phyloP scores from a whole-genome alignment of 2,888 invertebrate genomes.

The Lumbricus terrestris region DNA sequence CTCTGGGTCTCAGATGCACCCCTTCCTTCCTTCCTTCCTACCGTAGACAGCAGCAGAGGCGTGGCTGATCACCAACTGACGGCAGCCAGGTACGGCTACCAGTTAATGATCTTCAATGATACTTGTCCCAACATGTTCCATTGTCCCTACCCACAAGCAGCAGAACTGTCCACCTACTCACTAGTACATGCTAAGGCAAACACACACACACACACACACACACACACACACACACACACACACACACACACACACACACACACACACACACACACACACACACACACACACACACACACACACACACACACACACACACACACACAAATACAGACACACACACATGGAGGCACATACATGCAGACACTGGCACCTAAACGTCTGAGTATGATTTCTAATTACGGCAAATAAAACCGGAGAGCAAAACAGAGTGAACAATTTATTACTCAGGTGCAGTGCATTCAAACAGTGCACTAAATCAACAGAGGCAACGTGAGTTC shows the following conservation, averaged over 20 bases:
- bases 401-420: neutral
- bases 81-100: neutral
- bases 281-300: neutral
- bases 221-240: neutral
- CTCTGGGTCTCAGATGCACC: neutral
- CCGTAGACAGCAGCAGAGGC: neutral
- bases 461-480: neutral
- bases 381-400: neutral
- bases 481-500: neutral
- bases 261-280: neutral
- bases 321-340: neutral
- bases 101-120: neutral
- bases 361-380: neutral
- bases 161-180: neutral
- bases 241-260: conserved; percentile 7
- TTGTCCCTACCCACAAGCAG: neutral
- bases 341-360: neutral
- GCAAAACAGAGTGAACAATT: neutral
- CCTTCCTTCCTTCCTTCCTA: neutral
- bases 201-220: neutral
- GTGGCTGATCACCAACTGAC: neutral
- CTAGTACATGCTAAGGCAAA: neutral
- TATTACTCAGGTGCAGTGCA: neutral
- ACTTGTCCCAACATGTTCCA: neutral
- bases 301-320: neutral